A percentile compares a stretch with the other conserved stretches of the same genome.
Conservation (phyloP, 1,140 invertebrate species). For the Drosophila watanabei region DNA sequence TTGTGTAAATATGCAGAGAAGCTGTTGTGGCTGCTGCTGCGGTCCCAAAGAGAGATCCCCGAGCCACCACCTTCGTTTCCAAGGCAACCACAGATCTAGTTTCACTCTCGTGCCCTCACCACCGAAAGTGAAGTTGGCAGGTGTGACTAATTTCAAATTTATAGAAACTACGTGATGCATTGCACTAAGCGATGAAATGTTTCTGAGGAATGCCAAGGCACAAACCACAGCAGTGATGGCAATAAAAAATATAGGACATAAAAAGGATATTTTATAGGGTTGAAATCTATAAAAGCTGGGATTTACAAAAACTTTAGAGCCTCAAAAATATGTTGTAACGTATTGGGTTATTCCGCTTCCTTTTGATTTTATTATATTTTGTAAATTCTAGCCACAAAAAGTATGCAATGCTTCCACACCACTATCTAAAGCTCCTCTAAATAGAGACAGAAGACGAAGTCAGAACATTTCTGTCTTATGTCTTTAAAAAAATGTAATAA, state of each 20-base stretch:
- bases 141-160: constrained; percentile 63
- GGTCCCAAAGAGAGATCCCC: constrained; percentile 21
- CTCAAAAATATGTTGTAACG: not conserved
- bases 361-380: not conserved
- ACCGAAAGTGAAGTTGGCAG: constrained; percentile 66
- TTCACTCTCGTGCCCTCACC: constrained; percentile 42
- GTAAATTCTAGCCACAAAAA: not conserved
- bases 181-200: constrained; percentile 28
- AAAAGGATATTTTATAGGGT: not conserved
- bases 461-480: too few relatives aligned
- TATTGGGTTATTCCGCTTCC: too few relatives aligned
- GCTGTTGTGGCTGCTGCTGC: constrained; percentile 6
- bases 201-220: constrained; percentile 29
- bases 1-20: constrained; percentile 58
- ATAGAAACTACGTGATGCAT: constrained; percentile 43
- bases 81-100: constrained; percentile 36
- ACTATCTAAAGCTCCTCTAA: too few relatives aligned
- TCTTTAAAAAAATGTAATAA: too few relatives aligned
- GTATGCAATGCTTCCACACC: not conserved
- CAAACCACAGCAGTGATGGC: constrained; percentile 5
- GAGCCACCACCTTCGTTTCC: constrained; percentile 37
- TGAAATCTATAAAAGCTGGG: not conserved
- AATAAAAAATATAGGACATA: not conserved
- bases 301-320: not conserved
- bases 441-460: not conserved